Evolutionary conservation across 2,888 invertebrate species (phyloP).

Genomic region (Philhelius pedissequus): DNA sequence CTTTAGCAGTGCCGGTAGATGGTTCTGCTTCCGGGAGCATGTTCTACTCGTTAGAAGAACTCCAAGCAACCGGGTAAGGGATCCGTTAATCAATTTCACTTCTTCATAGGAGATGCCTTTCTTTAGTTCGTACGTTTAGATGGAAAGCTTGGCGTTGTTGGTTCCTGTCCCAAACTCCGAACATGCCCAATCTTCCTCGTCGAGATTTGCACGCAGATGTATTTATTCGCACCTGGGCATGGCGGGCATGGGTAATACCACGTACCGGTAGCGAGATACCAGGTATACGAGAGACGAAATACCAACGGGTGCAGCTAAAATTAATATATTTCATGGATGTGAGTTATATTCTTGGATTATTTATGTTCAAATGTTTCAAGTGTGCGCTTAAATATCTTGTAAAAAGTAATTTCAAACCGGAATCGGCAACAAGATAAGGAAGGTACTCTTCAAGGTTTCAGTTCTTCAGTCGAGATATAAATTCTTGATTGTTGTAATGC

Average conservation of each 20-base stretch:
- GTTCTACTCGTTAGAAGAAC: conserved; percentile 2
- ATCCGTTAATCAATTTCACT: conserved; percentile 61
- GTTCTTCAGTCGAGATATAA: not conserved
- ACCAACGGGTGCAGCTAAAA: conserved; percentile 4
- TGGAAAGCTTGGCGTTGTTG: not conserved
- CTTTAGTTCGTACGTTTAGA: not conserved
- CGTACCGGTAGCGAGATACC: not conserved
- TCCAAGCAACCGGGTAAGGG: conserved; percentile 15
- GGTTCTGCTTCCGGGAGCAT: conserved; percentile 19
- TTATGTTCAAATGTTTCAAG: conserved; percentile 48
- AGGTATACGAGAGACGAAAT: not conserved
- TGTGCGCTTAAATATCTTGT: conserved; percentile 14
- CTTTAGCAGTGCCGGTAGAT: not conserved
- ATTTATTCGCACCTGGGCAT: conserved; percentile 49
- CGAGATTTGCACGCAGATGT: conserved; percentile 43
- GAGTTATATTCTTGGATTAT: conserved; percentile 47
- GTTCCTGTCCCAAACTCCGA: not conserved
- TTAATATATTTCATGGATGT: conserved; percentile 52
- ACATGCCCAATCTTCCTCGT: not conserved
- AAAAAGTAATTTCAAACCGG: conserved; percentile 32
- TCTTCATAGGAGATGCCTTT: conserved; percentile 24
- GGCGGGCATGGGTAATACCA: not conserved
- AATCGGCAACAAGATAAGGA: conserved; percentile 19
- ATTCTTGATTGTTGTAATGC: not conserved
- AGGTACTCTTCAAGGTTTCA: not conserved